Conservation (phyloP, 2,888 invertebrate genomes). For the Monoplex corrugatus region DNA sequence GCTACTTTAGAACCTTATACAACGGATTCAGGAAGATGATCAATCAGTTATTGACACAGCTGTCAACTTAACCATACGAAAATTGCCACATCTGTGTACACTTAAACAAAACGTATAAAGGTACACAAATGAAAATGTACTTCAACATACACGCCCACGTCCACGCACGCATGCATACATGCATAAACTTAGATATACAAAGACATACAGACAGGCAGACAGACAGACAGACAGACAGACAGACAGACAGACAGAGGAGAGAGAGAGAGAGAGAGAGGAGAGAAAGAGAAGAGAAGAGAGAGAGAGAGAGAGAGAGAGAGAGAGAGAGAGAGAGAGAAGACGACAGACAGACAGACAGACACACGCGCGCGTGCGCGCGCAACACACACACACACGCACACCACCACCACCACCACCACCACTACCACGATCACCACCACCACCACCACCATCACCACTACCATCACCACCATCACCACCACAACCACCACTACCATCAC, state of each 20-base stretch:
- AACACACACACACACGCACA: background rate
- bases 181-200: background rate
- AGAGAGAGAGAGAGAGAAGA: background rate
- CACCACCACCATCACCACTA: conserved; percentile 14
- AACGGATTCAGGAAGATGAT: too few relatives aligned
- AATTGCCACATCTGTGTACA: too few relatives aligned
- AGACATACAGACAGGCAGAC: background rate
- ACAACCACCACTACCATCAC: background rate
- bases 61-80: too few relatives aligned
- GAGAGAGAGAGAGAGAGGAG: background rate
- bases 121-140: background rate
- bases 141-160: background rate
- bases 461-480: background rate
- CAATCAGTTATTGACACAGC: too few relatives aligned
- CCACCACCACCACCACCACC: background rate
- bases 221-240: background rate
- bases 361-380: background rate
- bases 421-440: background rate
- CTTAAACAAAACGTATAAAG: too few relatives aligned
- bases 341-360: background rate
- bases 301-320: background rate
- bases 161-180: background rate
- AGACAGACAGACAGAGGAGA: background rate
- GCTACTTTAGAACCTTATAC: too few relatives aligned
- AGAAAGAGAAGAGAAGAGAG: background rate